A percentile compares a stretch with the other conserved stretches of the same genome.
Conservation (phyloP, 1,140 invertebrate genomes). For the Drosophila paulistorum region DNA sequence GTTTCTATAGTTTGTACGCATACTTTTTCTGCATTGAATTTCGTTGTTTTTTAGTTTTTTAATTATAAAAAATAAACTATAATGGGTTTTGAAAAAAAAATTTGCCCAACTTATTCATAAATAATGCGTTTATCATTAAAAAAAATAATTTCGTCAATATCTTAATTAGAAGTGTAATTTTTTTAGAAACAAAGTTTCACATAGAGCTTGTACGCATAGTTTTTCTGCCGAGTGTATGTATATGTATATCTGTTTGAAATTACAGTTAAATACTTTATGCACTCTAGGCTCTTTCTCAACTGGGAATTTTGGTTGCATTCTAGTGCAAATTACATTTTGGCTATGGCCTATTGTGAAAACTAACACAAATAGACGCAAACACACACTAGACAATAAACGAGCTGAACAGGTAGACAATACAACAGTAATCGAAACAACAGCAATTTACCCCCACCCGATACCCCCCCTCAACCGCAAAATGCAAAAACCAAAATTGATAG, state of each 20-base stretch:
- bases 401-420: slow-evolving; percentile 52
- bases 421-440: slow-evolving; percentile 37
- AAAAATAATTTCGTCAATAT: too few species aligned
- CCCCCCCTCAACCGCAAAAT: background rate
- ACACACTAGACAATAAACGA: slow-evolving; percentile 42
- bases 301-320: slow-evolving; percentile 35
- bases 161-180: too few species aligned
- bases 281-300: slow-evolving; percentile 20
- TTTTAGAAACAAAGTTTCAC: too few species aligned
- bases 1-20: too few species aligned
- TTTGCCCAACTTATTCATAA: too few species aligned
- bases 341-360: slow-evolving; percentile 1
- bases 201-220: too few species aligned
- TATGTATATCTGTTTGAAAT: background rate
- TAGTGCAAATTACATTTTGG: slow-evolving; percentile 65
- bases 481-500: slow-evolving; percentile 8
- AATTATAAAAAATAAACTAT: too few species aligned
- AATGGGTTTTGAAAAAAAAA: too few species aligned
- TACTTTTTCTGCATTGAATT: too few species aligned
- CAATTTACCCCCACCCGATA: background rate
- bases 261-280: slow-evolving; percentile 38
- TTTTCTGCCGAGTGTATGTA: too few species aligned
- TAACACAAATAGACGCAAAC: slow-evolving; percentile 1
- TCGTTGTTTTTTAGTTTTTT: too few species aligned
- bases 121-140: too few species aligned